Conservation (phyloP, 2,113 vertebrate genomes). For the Sula dactylatra region DNA sequence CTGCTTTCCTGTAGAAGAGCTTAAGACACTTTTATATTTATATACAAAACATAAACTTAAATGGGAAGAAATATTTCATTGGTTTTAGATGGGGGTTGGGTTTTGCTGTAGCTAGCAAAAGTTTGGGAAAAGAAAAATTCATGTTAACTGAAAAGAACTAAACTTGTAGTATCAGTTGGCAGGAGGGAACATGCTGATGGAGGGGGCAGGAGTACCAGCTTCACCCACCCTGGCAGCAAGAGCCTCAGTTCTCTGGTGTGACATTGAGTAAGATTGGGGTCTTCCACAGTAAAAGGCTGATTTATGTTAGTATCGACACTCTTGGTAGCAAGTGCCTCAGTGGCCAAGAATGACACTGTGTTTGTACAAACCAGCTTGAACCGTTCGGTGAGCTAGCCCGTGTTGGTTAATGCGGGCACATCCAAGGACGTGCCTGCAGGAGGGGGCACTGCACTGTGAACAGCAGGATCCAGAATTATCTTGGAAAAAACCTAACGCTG, state of each 20-base stretch:
- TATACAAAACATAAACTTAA: neutral
- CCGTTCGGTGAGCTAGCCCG: neutral
- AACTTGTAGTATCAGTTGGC: neutral
- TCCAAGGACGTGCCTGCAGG: neutral
- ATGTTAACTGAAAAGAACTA: neutral
- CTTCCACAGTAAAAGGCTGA: neutral
- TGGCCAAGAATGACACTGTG: neutral
- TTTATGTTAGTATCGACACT: neutral
- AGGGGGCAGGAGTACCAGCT: neutral
- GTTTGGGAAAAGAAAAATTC: neutral
- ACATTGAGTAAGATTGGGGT: neutral
- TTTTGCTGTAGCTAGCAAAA: neutral
- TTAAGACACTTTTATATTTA: neutral
- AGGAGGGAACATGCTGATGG: neutral
- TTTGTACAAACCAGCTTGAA: neutral
- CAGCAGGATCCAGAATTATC: neutral
- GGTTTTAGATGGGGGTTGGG: neutral
- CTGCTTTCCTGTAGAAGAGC: neutral
- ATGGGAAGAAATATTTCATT: neutral
- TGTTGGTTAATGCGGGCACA: neutral
- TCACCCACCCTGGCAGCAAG: neutral
- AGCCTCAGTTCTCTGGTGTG: neutral
- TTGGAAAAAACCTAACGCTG: neutral
- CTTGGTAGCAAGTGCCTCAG: neutral
- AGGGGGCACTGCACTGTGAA: neutral